Evolutionary conservation across 2,888 invertebrate species (phyloP).

Genomic region (Acrobeloides nanus): DNA sequence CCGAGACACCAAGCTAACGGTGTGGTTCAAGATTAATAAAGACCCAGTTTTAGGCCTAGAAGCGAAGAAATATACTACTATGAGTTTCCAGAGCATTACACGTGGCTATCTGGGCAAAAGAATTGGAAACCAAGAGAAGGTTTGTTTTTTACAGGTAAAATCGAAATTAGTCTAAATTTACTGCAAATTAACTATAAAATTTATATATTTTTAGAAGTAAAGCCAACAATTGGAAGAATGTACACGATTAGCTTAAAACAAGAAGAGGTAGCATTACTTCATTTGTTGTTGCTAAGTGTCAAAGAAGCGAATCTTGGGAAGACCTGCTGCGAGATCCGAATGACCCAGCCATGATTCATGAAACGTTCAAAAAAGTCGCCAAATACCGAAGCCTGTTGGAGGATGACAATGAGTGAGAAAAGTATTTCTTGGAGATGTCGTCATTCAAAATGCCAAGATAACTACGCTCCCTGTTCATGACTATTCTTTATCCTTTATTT

Average conservation of each 20-base stretch:
- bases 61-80: conserved; percentile 9
- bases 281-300: conserved; percentile 16
- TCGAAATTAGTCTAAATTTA: background rate
- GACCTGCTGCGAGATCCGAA: too few species aligned
- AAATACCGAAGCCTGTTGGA: conserved; percentile 12
- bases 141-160: too few species aligned
- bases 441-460: conserved; percentile 4
- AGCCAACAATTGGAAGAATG: conserved; percentile 21
- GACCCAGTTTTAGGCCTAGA: conserved; percentile 10
- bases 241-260: conserved; percentile 18
- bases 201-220: too few species aligned
- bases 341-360: conserved; percentile 9
- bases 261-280: conserved; percentile 15
- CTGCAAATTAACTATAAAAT: too few species aligned
- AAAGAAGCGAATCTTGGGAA: conserved; percentile 28
- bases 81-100: conserved; percentile 19
- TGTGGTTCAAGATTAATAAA: conserved; percentile 19
- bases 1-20: conserved; percentile 12
- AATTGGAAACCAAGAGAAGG: conserved; percentile 3
- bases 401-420: conserved; percentile 11
- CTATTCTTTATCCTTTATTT: conserved; percentile 16
- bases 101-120: conserved; percentile 5
- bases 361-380: conserved; percentile 15
- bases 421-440: conserved; percentile 11
- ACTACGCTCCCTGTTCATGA: conserved; percentile 16